Evolutionary conservation across 1,140 invertebrate genomes (phyloP), one percentile per base, ranked within the genome.

Genomic region (Nilaparvata lugens): DNA sequence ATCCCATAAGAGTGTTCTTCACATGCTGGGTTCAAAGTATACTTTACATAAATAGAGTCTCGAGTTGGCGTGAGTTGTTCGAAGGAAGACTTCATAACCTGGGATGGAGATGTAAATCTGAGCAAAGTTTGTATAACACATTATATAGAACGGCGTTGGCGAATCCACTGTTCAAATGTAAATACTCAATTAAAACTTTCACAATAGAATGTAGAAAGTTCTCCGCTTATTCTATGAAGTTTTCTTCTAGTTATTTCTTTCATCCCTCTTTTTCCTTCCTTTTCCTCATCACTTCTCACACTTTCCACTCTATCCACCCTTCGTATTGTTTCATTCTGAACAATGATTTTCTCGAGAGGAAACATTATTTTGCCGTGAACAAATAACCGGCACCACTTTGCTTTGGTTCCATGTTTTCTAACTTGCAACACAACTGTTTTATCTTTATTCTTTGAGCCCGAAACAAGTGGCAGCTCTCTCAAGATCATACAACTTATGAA

Each of bases 131-230:
- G 31, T 35, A 35, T 35, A 35, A 35, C 31, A 35, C 31, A 35
- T 35, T 35, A 35, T 35, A 35, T 35, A 35, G 31, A 35, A 35
- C 31, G 31, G 7, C 28, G n/a, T 25, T 54, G 2, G 16, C 52
- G 23, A 35, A 21, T 16, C 28, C 16, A 25, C 52, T 54, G 52
- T 35, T 35, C 23, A 35, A 35, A 54, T 54, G 28, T 54, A 24
- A 54, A 54, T 54, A 54, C 16, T 54, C 52, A 54, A 54, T 54
- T 54, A 54, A 54, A 54, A 54, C 52, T 54, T 54, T 54, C 16
- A 54, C 23, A 54, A 54, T 54, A 54, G 16, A 54, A 54, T 54
- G 28, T 54, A 16, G 45, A 48, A 48, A 48, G 16, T 48, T 48
- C 21, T 23, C 16, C 16, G 45, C 45, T 48, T 48, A 48, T 48